Percentiles rank a stretch among this genome's conserved stretches.
Evolutionary conservation across 2,113 vertebrate genomes (phyloP).

Genomic region (Laticauda laticaudata): DNA sequence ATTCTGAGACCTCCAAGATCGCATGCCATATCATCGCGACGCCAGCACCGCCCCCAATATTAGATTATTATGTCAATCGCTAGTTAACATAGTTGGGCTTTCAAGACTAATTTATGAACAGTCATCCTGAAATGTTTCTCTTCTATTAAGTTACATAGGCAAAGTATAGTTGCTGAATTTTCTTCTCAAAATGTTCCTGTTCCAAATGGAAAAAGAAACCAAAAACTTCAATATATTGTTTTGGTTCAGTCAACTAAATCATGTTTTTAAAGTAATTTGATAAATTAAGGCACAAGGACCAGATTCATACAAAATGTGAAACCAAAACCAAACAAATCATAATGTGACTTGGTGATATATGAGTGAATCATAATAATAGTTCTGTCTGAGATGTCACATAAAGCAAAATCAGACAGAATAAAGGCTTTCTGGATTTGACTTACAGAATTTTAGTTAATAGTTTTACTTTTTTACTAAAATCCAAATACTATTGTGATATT

Average conservation of each 20-base stretch:
- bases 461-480: neutral
- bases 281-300: neutral
- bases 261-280: neutral
- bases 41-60: neutral
- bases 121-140: neutral
- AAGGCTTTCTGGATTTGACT: neutral
- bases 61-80: neutral
- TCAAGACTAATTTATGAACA: neutral
- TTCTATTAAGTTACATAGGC: neutral
- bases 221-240: neutral
- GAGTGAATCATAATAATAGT: neutral
- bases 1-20: no score
- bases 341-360: neutral
- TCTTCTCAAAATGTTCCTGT: neutral
- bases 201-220: neutral
- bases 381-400: neutral
- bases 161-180: neutral
- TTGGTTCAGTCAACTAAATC: neutral
- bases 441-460: neutral
- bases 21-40: no score
- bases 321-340: neutral
- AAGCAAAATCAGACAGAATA: neutral
- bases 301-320: neutral
- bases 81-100: neutral
- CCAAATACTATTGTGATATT: neutral